A percentile compares a stretch with the other conserved stretches of the same genome.
Conservation (phyloP, 2,888 invertebrate species). For the Hirtodrosophila cameraria region DNA sequence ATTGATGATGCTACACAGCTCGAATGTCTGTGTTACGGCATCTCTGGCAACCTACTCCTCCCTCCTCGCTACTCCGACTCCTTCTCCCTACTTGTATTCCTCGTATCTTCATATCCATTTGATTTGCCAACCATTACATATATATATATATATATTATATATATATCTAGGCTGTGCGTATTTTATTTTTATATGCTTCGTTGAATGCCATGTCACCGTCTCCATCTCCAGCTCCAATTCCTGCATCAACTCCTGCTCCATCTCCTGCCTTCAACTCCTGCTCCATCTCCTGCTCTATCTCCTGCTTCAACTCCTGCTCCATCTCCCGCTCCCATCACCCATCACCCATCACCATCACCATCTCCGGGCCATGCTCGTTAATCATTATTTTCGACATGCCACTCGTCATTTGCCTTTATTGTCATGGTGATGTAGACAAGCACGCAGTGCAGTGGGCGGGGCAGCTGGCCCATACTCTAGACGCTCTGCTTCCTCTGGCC, state of each 20-base stretch:
- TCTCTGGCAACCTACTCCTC: too few species aligned
- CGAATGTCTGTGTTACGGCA: constrained; percentile 40
- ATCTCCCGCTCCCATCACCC: too few species aligned
- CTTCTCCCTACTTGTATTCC: background rate
- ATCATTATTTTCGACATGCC: constrained; percentile 79
- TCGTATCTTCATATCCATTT: constrained; percentile 67
- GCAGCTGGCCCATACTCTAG: constrained; percentile 13
- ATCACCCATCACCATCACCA: constrained; percentile 34
- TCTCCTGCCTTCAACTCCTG: constrained; percentile 1
- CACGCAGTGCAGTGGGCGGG: background rate
- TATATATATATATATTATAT: background rate
- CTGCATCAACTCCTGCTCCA: constrained; percentile 17
- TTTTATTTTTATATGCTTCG: constrained; percentile 52
- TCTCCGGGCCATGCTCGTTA: constrained; percentile 63
- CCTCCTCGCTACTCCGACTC: background rate
- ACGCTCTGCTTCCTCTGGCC: constrained; percentile 36
- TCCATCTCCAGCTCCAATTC: constrained; percentile 18
- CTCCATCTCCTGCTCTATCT: constrained; percentile 32
- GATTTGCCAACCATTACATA: constrained; percentile 53
- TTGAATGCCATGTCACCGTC: constrained; percentile 49
- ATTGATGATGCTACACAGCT: constrained; percentile 74
- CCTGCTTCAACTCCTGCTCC: constrained; percentile 15
- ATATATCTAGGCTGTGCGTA: constrained; percentile 15
- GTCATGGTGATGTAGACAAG: constrained; percentile 71
- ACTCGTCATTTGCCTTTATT: constrained; percentile 80